Evolutionary conservation across 1,140 invertebrate species (phyloP).

Genomic region (Euglossa dilemma): DNA sequence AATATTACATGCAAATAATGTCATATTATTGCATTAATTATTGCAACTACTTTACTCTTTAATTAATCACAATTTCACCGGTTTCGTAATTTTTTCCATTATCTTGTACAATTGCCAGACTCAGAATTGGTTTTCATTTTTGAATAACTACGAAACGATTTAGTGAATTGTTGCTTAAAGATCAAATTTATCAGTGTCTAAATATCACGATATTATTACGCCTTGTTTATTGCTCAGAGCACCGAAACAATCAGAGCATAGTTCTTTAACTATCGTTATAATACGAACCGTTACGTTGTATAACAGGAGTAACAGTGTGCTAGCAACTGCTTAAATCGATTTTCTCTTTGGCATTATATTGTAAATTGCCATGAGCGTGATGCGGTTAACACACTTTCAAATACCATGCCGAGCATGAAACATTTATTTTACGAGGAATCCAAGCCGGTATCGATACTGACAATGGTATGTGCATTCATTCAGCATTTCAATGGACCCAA

Average conservation of each 20-base stretch:
- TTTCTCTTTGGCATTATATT: neutral
- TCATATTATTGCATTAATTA: no score
- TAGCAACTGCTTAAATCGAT: slow-evolving; percentile 11
- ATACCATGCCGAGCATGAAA: slow-evolving; percentile 1
- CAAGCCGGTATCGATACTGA: slow-evolving; percentile 30
- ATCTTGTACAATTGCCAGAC: no score
- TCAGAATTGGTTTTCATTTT: neutral
- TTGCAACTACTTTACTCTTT: no score
- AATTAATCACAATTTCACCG: no score
- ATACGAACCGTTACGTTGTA: slow-evolving; percentile 5
- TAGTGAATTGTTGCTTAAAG: neutral
- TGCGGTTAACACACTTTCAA: slow-evolving; percentile 32
- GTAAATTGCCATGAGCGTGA: slow-evolving; percentile 14
- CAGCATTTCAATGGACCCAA: slow-evolving; percentile 87
- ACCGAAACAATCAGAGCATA: slow-evolving; percentile 10
- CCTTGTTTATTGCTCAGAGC: neutral
- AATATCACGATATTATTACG: neutral
- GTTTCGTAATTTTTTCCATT: no score
- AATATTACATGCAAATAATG: no score
- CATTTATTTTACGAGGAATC: slow-evolving; percentile 38
- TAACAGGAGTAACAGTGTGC: slow-evolving; percentile 5
- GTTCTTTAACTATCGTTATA: slow-evolving; percentile 3
- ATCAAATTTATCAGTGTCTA: no score
- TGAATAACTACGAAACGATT: neutral
- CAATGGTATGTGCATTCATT: slow-evolving; percentile 47